phyloP scores from a whole-genome alignment of 1,140 invertebrate genomes.

The Neomicropteryx cornuta region DNA sequence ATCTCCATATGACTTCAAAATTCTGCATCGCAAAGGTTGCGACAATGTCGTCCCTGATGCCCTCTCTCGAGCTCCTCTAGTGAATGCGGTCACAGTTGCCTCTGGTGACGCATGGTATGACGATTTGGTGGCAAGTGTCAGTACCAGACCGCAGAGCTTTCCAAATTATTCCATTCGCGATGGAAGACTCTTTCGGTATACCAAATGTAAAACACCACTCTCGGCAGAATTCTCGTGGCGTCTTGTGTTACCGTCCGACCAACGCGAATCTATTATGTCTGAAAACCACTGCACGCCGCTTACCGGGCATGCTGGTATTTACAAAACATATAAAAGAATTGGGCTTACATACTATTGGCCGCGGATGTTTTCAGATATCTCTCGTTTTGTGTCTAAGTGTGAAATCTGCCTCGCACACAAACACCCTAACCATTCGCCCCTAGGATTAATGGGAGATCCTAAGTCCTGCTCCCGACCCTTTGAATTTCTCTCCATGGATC shows the following conservation, averaged over 20 bases:
- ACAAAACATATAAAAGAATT: slow-evolving; percentile 20
- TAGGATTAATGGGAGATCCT: slow-evolving; percentile 20
- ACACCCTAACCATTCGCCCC: slow-evolving; percentile 14
- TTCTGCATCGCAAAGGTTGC: slow-evolving; percentile 17
- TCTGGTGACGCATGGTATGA: slow-evolving; percentile 8
- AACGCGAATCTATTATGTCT: slow-evolving; percentile 7
- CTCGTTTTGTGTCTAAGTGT: slow-evolving; percentile 14
- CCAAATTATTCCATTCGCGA: slow-evolving; percentile 7
- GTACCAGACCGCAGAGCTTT: too few relatives aligned
- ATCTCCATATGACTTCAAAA: slow-evolving; percentile 9
- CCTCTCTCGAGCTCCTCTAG: slow-evolving; percentile 16
- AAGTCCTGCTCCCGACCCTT: slow-evolving; percentile 17
- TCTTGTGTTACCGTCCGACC: slow-evolving; percentile 15
- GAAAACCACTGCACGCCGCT: slow-evolving; percentile 17
- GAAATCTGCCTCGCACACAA: slow-evolving; percentile 18
- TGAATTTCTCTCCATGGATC: slow-evolving; percentile 24
- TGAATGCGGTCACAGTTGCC: neutral
- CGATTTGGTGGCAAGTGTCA: too few relatives aligned
- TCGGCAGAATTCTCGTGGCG: slow-evolving; percentile 18
- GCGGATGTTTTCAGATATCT: slow-evolving; percentile 14
- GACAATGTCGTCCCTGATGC: slow-evolving; percentile 22
- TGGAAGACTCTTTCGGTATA: slow-evolving; percentile 10
- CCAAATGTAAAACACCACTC: slow-evolving; percentile 6
- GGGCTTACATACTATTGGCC: slow-evolving; percentile 14
- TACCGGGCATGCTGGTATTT: slow-evolving; percentile 23